These are phyloP conservation scores for Brachyistius frenatus DNA, from an alignment of 2,113 vertebrate species.

Conservation along the genomic window DNA sequence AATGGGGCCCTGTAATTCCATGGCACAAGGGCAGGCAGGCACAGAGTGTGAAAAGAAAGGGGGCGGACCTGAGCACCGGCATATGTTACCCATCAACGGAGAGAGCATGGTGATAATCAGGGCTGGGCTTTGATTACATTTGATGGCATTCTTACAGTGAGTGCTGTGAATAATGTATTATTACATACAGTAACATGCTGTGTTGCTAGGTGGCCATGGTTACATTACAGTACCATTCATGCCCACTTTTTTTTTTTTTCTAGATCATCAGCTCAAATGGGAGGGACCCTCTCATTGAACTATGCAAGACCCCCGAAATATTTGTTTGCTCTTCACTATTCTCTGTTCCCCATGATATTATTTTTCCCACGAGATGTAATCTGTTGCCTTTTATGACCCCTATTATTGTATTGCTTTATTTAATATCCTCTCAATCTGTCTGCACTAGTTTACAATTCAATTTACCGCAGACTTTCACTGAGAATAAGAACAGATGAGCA, in stretches of 20 bases:
- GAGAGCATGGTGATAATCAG: slow-evolving; percentile 30
- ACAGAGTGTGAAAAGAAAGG: slow-evolving; percentile 41
- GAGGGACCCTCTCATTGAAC: neutral
- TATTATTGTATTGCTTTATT: neutral
- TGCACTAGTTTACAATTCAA: neutral
- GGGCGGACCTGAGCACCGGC: slow-evolving; percentile 16
- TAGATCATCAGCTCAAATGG: neutral
- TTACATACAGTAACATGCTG: neutral
- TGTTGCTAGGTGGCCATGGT: slow-evolving; percentile 15
- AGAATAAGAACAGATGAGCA: slow-evolving; percentile 16
- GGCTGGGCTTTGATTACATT: slow-evolving; percentile 35
- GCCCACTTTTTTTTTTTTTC: neutral
- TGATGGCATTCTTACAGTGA: slow-evolving; percentile 11
- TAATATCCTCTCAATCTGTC: slow-evolving; percentile 4
- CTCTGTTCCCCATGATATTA: neutral
- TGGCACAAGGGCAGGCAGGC: slow-evolving; percentile 37
- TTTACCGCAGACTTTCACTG: slow-evolving; percentile 6
- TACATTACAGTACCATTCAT: slow-evolving; percentile 3
- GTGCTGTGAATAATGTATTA: slow-evolving; percentile 11
- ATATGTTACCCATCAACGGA: slow-evolving; percentile 41
- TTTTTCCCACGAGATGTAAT: slow-evolving; percentile 1
- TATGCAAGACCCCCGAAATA: slow-evolving; percentile 15
- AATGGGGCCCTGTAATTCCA: slow-evolving; percentile 56
- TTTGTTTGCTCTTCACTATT: slow-evolving; percentile 6
- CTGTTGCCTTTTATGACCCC: neutral